Conservation (phyloP, 2,797 vertebrate species). For the Taenioides sp. region DNA sequence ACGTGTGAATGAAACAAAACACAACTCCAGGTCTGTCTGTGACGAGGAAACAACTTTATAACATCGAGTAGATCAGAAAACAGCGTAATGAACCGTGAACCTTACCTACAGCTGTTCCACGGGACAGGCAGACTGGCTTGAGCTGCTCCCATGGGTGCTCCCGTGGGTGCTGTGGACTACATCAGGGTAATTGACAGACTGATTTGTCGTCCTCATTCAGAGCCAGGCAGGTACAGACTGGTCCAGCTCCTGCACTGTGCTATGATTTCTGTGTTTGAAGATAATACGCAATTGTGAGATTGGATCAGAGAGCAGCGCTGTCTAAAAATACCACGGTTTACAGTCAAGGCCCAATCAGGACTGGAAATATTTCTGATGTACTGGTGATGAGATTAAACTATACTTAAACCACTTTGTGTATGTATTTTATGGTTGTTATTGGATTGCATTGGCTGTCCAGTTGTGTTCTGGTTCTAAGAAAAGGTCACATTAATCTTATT, state of each 20-base stretch:
- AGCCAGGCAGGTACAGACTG: neutral
- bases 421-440: neutral
- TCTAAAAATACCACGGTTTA: no score
- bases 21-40: no score
- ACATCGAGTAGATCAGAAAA: no score
- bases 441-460: constrained; percentile 3
- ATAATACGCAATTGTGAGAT: no score
- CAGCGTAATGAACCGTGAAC: no score
- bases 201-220: constrained; percentile 5
- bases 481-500: neutral
- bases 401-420: neutral
- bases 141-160: constrained; percentile 3
- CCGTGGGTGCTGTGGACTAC: neutral
- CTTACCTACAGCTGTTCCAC: neutral
- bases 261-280: neutral
- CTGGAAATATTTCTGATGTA: constrained; percentile 3
- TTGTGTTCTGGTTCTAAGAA: neutral
- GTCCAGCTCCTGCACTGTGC: neutral
- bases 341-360: neutral
- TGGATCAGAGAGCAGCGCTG: no score
- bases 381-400: neutral
- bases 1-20: no score
- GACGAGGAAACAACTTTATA: no score
- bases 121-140: neutral
- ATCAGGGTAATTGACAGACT: constrained; percentile 6